Evolutionary conservation across 2,113 vertebrate genomes (phyloP).

Genomic region (Heterotis niloticus): DNA sequence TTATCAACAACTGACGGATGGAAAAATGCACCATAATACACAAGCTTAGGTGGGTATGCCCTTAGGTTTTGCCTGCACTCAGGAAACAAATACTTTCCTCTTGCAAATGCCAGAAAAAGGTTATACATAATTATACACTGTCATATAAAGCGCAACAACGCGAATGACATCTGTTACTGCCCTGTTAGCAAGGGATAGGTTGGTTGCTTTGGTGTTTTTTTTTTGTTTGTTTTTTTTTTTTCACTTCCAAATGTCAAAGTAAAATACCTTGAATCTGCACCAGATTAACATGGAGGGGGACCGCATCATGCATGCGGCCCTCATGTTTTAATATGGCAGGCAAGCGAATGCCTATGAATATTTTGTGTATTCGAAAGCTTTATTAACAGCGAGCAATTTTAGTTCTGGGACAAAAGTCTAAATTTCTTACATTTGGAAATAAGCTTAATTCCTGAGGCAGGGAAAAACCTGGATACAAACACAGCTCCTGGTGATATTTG

Average conservation of each 20-base stretch:
- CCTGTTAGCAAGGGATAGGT: neutral
- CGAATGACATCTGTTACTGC: slow-evolving; percentile 15
- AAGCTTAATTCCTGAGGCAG: no score
- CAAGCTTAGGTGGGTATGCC: no score
- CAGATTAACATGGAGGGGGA: neutral
- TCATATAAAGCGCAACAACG: neutral
- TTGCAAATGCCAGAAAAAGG: neutral
- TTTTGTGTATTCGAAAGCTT: no score
- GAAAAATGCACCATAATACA: neutral
- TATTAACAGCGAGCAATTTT: no score
- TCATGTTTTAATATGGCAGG: no score
- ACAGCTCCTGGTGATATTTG: no score
- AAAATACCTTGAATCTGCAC: neutral
- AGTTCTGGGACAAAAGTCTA: no score
- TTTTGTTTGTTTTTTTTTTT: neutral
- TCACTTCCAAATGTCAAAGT: neutral
- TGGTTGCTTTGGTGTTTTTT: neutral
- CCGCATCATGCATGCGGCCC: neutral
- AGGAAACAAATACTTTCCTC: neutral
- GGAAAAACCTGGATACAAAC: no score
- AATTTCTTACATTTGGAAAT: no score
- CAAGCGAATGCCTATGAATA: no score
- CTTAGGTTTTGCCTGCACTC: neutral
- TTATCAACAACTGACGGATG: no score
- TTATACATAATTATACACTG: slow-evolving; percentile 10